These are phyloP conservation scores for Carollia perspicillata DNA, from an alignment of 2,113 vertebrate species.

Conservation along the genomic window DNA sequence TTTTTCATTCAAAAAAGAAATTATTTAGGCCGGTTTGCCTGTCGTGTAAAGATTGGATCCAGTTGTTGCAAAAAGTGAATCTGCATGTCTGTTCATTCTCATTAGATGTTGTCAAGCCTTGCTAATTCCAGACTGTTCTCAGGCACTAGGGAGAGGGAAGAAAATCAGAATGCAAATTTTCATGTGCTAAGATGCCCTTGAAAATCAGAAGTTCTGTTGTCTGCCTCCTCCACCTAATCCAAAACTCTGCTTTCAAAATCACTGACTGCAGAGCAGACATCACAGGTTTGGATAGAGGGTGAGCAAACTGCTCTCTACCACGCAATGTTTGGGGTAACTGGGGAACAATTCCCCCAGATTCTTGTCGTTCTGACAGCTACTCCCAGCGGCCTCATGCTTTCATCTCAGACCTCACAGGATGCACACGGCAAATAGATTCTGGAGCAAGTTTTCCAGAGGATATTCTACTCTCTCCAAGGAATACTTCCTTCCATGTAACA, in stretches of 20 bases:
- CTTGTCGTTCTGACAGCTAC: background rate
- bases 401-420: background rate
- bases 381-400: background rate
- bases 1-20: conserved; percentile 31
- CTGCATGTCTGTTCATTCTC: conserved; percentile 60
- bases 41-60: conserved; percentile 46
- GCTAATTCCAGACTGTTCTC: conserved; percentile 63
- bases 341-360: background rate
- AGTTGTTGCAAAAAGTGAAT: background rate
- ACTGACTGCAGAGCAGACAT: background rate
- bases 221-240: background rate
- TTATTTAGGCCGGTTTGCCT: conserved; percentile 13
- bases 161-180: conserved; percentile 45
- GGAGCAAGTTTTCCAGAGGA: background rate
- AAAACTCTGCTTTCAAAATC: background rate
- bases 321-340: background rate
- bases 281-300: fast-evolving
- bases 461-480: background rate
- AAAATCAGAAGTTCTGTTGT: conserved; percentile 3
- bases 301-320: background rate
- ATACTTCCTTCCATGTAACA: background rate
- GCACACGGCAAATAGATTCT: background rate
- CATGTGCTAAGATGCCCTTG: conserved; percentile 13
- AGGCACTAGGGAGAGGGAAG: conserved; percentile 5
- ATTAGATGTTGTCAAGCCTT: conserved; percentile 55